These are phyloP conservation scores for Whitmania pigra DNA, from an alignment of 1,140 invertebrate species.

Conservation along the genomic window DNA sequence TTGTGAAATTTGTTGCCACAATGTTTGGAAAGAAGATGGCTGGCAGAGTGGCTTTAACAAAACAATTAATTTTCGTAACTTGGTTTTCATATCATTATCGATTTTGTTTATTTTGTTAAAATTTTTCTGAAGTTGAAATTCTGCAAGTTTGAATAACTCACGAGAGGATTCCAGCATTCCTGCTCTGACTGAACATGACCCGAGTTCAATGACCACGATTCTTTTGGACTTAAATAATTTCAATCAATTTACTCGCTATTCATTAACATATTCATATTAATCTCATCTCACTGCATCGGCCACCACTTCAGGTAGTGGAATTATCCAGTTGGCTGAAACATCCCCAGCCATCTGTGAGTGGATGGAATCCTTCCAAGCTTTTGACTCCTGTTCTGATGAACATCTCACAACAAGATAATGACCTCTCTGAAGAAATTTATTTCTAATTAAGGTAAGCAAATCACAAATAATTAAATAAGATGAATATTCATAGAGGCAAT, in stretches of 20 bases:
- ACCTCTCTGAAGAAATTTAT: slow-evolving; percentile 42
- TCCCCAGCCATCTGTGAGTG: slow-evolving; percentile 47
- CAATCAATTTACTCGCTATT: slow-evolving; percentile 3
- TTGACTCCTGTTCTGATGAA: slow-evolving; percentile 43
- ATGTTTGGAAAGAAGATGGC: slow-evolving; percentile 51
- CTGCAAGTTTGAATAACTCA: slow-evolving; percentile 30
- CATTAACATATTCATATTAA: neutral
- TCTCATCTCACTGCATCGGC: slow-evolving; percentile 36
- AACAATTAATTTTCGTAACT: too few species aligned
- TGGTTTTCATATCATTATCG: too few species aligned
- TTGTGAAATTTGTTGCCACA: slow-evolving; percentile 44
- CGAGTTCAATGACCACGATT: slow-evolving; percentile 50
- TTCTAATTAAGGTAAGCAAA: neutral
- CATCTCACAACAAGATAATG: slow-evolving; percentile 48
- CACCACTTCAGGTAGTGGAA: slow-evolving; percentile 41
- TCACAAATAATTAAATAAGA: too few species aligned
- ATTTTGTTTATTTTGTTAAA: neutral
- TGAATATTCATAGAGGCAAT: neutral
- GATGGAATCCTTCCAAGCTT: slow-evolving; percentile 46
- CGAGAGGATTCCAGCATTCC: slow-evolving; percentile 48
- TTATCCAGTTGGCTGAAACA: slow-evolving; percentile 46
- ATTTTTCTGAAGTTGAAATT: slow-evolving; percentile 3
- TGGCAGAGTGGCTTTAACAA: slow-evolving; percentile 46
- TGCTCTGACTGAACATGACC: slow-evolving; percentile 49
- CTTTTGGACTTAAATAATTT: slow-evolving; percentile 31